Evolutionary conservation across 2,797 vertebrate genomes (phyloP), one percentile per base, ranked within the genome.

Genomic region (Phoxinus dragarum): DNA sequence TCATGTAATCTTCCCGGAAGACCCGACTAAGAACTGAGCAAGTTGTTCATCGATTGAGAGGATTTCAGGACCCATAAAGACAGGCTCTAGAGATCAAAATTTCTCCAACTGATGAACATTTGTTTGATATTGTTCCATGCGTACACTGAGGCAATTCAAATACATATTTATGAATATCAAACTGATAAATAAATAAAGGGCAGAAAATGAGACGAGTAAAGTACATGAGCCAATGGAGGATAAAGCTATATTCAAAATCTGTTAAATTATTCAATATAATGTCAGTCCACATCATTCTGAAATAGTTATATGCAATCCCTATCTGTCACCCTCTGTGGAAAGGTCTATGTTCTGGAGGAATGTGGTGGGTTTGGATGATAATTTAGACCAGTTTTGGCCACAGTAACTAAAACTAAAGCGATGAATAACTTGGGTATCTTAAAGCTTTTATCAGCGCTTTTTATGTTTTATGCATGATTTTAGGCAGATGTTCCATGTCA

Each of bases 81-180:
- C 6, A 3, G 61, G 66, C 86, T 83, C 86, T 44, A 27, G 84
- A 84, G 89, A 80, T 68, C 44, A 31, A 75, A 68, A 64, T 87
- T 83, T 80, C 69, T 85, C 34, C 69, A 82, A 79, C 82, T 52
- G 66, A 84, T 73, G 80, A 87, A 80, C 66, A 89, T 76, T 75
- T 81, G 81, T 90, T 64, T 89, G 88, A 88, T 88, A 82, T 61
- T 17, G 42, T 88, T 87, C 86, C 87, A 87, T 66, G 34, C 36
- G 16, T 49, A 61, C 68, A 77, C 68, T 56, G 77, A 80, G 80
- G 82, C 76, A 77, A 73, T 81, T 82, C 27, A 49, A 84, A 90
- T 91, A 56, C 88, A 91, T 89, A 89, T 89, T 89, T 86, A 90
- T 85, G 88, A 79, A 71, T 78, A 86, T 44, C 10, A 66, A 75